Evolutionary conservation across 2,113 vertebrate genomes (phyloP).

Genomic region (Gopherus flavomarginatus): DNA sequence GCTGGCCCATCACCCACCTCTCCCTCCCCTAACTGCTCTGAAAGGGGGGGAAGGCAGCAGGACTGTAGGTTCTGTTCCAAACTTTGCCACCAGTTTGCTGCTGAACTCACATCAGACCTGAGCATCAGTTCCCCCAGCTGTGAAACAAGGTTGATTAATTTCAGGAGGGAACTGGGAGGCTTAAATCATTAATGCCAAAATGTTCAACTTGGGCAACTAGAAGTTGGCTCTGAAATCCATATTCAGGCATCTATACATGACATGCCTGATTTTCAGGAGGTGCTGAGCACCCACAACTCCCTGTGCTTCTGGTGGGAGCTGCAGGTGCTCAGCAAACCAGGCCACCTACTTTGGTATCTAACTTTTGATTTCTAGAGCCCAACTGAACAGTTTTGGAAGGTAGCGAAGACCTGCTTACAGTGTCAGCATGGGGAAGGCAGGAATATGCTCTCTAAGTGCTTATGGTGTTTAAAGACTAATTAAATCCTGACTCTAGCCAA

Average conservation of each 20-base stretch:
- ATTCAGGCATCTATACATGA: not conserved
- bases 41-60: not conserved
- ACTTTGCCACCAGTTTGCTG: not conserved
- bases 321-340: not conserved
- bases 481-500: not conserved
- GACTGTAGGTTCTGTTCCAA: not conserved
- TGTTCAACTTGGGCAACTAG: not conserved
- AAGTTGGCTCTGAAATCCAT: not conserved
- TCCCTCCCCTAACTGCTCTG: accelerated
- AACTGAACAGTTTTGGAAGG: not conserved
- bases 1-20: accelerated
- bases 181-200: not conserved
- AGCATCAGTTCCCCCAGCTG: not conserved
- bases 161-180: not conserved
- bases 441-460: accelerated
- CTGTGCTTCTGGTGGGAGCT: not conserved
- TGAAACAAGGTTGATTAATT: not conserved
- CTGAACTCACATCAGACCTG: not conserved
- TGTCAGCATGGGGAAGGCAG: not conserved
- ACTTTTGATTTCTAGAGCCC: not conserved
- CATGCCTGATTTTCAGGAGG: not conserved
- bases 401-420: not conserved
- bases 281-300: not conserved
- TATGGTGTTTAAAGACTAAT: not conserved
- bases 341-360: not conserved